phyloP scores from a whole-genome alignment of 1,140 invertebrate genomes.

The Caenorhabditis briggsae region DNA sequence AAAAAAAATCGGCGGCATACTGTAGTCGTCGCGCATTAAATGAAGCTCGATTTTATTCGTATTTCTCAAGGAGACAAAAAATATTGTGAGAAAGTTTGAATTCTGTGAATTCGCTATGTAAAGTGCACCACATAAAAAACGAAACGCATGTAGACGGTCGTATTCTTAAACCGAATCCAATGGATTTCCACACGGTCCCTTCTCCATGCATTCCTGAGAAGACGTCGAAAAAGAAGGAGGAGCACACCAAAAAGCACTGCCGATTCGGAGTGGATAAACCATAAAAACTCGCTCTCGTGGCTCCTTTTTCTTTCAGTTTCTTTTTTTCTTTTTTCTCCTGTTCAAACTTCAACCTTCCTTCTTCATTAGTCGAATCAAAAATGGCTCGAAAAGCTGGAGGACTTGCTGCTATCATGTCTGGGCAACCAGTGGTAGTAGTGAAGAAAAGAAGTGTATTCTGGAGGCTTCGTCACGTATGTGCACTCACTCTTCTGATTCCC shows the following conservation, averaged over 20 bases:
- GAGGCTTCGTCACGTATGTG: slow-evolving; percentile 49
- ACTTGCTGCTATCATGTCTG: slow-evolving; percentile 60
- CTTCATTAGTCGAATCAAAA: background rate
- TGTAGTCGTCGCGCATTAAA: too few species aligned
- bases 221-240: slow-evolving; percentile 1
- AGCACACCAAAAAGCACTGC: slow-evolving; percentile 46
- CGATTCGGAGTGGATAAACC: slow-evolving; percentile 50
- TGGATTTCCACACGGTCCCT: slow-evolving; percentile 34
- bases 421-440: slow-evolving; percentile 46
- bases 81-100: too few species aligned
- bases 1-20: too few species aligned
- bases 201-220: slow-evolving; percentile 52
- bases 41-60: too few species aligned
- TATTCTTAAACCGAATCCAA: background rate
- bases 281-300: slow-evolving; percentile 37
- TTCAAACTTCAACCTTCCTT: slow-evolving; percentile 47
- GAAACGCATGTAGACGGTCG: slow-evolving; percentile 9
- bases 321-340: background rate
- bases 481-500: background rate
- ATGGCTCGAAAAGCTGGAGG: slow-evolving; percentile 61
- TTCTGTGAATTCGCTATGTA: background rate
- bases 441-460: slow-evolving; percentile 53
- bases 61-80: too few species aligned
- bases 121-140: background rate
- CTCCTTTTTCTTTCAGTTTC: background rate